A percentile compares a stretch with the other conserved stretches of the same genome.
phyloP scores from a whole-genome alignment of 2,888 invertebrate genomes.

The Diadromus collaris region DNA sequence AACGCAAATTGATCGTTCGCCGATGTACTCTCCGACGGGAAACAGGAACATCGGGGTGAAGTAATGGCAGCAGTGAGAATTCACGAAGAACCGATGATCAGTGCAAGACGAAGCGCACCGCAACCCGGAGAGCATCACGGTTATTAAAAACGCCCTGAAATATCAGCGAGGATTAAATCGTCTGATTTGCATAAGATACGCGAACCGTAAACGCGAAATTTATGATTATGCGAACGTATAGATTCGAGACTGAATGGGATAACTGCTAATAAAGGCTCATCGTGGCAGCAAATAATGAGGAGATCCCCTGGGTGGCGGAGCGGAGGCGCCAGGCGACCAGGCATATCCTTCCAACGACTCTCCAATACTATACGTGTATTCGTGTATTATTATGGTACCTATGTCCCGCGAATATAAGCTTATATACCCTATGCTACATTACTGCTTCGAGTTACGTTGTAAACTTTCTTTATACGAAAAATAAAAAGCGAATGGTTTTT shows the following conservation, averaged over 20 bases:
- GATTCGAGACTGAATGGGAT: constrained; percentile 78
- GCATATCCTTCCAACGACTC: constrained; percentile 68
- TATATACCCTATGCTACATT: constrained; percentile 74
- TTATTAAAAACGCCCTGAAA: constrained; percentile 78
- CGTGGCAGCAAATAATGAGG: constrained; percentile 77
- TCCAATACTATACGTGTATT: constrained; percentile 47
- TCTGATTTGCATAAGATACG: constrained; percentile 79
- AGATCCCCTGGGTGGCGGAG: constrained; percentile 78
- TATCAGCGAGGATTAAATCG: constrained; percentile 77
- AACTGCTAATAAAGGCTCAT: constrained; percentile 79
- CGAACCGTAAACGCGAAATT: constrained; percentile 78
- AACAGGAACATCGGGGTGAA: constrained; percentile 32
- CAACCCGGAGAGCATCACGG: constrained; percentile 56
- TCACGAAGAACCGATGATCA: constrained; percentile 54
- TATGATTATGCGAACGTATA: constrained; percentile 79
- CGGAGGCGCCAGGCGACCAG: constrained; percentile 74
- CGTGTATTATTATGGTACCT: constrained; percentile 48
- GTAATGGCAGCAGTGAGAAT: constrained; percentile 38
- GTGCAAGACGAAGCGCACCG: constrained; percentile 37
- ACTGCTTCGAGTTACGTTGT: constrained; percentile 74
- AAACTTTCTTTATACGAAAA: constrained; percentile 72
- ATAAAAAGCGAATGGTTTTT: constrained; percentile 36
- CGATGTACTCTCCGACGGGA: constrained; percentile 56
- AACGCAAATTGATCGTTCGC: constrained; percentile 67
- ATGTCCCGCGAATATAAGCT: constrained; percentile 66